A percentile compares a stretch with the other conserved stretches of the same genome.
These are phyloP conservation scores for Lycocerus yunnanus DNA, from an alignment of 2,888 invertebrate species.

Conservation along the genomic window DNA sequence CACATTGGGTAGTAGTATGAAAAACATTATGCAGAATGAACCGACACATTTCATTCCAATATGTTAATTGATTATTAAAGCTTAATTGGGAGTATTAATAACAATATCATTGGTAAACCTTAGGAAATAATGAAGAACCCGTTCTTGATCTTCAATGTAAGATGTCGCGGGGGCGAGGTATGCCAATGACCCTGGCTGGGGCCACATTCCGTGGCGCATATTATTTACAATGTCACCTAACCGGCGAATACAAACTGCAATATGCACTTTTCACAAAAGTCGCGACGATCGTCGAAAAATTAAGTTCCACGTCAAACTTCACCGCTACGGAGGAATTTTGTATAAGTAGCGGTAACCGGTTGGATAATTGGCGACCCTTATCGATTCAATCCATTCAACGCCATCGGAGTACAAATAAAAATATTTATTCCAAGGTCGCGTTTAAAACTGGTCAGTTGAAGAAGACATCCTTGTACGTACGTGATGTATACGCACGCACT, in stretches of 20 bases:
- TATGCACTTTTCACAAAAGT: conserved; percentile 1
- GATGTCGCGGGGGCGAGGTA: conserved; percentile 42
- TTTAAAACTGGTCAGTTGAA: background rate
- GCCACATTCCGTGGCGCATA: conserved; percentile 36
- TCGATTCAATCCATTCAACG: background rate
- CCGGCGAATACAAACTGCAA: conserved; percentile 22
- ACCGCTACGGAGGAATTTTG: background rate
- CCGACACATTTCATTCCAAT: background rate
- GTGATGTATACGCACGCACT: background rate
- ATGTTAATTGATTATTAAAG: background rate
- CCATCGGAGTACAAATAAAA: background rate
- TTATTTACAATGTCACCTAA: conserved; percentile 34
- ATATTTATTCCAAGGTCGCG: background rate
- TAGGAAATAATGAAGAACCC: conserved; percentile 18
- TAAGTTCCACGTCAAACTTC: background rate
- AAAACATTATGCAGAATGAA: background rate
- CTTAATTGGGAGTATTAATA: background rate
- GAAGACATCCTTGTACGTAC: background rate
- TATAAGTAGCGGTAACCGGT: background rate
- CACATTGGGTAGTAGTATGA: background rate
- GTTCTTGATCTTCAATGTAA: conserved; percentile 12
- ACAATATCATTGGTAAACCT: background rate
- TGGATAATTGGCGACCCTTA: background rate
- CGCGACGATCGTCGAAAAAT: background rate
- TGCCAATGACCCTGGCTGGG: conserved; percentile 45